Base-by-base conservation (phyloP, 2,113 vertebrate species). In the Parus major region DNA sequence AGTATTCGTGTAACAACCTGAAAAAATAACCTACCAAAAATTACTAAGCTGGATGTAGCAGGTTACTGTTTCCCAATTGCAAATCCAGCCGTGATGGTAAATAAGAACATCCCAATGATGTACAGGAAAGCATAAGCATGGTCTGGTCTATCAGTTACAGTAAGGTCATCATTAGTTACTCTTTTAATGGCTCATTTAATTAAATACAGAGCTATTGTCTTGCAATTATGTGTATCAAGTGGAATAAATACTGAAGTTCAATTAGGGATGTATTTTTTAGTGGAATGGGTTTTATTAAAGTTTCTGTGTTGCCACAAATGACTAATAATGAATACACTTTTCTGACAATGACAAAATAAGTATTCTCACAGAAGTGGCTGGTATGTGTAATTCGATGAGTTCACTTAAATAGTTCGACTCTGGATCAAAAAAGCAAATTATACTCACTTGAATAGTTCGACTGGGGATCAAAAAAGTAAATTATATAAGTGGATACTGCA, bases 301-400 rank as follows among this genome's bases (percentile, higher is more conserved):
- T 93, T 57, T 78, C 91, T 70, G 52, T 91, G 90, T 89, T 95
- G 73, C 66, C 84, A 88, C 94, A 97, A 97, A 92, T 89, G 77
- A 96, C 84, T 93, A 96, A 96, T 92, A 97, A 95, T 68, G 72
- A 94, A 91, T 94, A 71, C 16, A 63, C 15, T 75, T 88, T 86
- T 95, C 49, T 60, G 61, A 92, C 97, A 98, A 98, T 97, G 95
- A 97, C 97, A 97, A 98, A 98, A 97, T 97, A 98, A 99, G 97
- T 98, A 98, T 98, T 94, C 94, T 97, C 86, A 96, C 97, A 98
- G 98, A 98, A 98, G 98, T 97, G 98, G 97, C 96, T 98, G 98
- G 98, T 98, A 98, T 97, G 92, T 96, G 98, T 98, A 98, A 99
- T 98, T 98, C 91, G 98, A 99, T 98, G 98, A 99, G 98, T 98